Percentiles rank a stretch among this genome's conserved stretches.
Conservation (phyloP, 2,797 vertebrate genomes). For the Anisognathus igniventris region DNA sequence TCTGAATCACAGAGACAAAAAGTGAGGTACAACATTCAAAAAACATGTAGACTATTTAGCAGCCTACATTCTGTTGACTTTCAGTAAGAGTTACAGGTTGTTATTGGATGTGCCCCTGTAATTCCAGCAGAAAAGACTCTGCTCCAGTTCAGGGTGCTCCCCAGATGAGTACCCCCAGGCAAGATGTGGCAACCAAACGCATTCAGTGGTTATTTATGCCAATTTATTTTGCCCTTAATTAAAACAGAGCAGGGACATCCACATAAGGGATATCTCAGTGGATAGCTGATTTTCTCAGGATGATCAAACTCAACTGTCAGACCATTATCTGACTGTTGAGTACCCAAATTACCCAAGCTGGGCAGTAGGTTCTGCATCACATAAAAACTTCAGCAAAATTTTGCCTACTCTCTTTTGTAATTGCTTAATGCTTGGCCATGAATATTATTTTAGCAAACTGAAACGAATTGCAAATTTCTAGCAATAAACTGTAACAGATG, state of each 20-base stretch:
- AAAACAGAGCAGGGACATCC: neutral
- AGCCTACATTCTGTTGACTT: neutral
- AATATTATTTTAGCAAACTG: constrained; percentile 53
- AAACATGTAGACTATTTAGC: neutral
- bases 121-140: neutral
- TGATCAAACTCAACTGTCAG: neutral
- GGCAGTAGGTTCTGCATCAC: neutral
- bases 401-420: constrained; percentile 22
- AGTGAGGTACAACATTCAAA: neutral
- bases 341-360: neutral
- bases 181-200: constrained; percentile 7
- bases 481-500: constrained; percentile 68
- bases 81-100: neutral
- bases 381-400: neutral
- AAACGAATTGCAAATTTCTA: constrained; percentile 68
- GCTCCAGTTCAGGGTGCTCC: neutral
- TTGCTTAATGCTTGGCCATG: constrained; percentile 44
- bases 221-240: constrained; percentile 35
- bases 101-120: neutral
- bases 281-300: constrained; percentile 29
- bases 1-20: neutral
- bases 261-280: constrained; percentile 7
- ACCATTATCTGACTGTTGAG: neutral
- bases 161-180: neutral
- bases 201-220: neutral